phyloP scores from a whole-genome alignment of 2,888 invertebrate genomes.

The Ophion costatus region DNA sequence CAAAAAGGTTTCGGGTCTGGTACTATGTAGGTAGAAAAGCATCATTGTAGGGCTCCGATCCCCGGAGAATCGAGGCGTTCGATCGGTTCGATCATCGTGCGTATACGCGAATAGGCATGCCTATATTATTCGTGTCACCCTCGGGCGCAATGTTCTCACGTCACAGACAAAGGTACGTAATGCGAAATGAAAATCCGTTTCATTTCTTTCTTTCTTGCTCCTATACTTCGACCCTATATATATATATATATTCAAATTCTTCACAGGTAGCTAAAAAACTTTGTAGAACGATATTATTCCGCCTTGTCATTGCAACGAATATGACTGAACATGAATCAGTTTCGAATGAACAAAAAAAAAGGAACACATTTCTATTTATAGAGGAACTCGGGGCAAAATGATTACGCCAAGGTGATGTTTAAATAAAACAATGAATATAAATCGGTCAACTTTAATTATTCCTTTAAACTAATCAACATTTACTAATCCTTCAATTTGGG shows the following conservation, averaged over 20 bases:
- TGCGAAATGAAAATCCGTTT: conserved; percentile 72
- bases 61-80: conserved; percentile 62
- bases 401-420: too few relatives aligned
- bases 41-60: conserved; percentile 44
- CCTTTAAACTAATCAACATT: too few relatives aligned
- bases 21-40: conserved; percentile 25
- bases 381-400: too few relatives aligned
- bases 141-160: conserved; percentile 79
- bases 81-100: conserved; percentile 77
- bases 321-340: background rate
- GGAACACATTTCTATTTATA: too few relatives aligned
- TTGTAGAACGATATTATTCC: background rate
- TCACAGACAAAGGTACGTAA: conserved; percentile 76
- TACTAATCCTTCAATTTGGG: too few relatives aligned
- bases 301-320: background rate
- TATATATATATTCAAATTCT: conserved; percentile 28
- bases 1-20: conserved; percentile 64
- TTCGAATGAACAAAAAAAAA: too few relatives aligned
- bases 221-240: conserved; percentile 9
- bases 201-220: conserved; percentile 25
- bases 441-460: too few relatives aligned
- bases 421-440: too few relatives aligned
- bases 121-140: conserved; percentile 62
- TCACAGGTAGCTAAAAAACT: background rate
- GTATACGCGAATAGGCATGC: background rate